These are phyloP conservation scores for Bacillus rossius DNA, from an alignment of 1,140 invertebrate species.

Conservation along the genomic window DNA sequence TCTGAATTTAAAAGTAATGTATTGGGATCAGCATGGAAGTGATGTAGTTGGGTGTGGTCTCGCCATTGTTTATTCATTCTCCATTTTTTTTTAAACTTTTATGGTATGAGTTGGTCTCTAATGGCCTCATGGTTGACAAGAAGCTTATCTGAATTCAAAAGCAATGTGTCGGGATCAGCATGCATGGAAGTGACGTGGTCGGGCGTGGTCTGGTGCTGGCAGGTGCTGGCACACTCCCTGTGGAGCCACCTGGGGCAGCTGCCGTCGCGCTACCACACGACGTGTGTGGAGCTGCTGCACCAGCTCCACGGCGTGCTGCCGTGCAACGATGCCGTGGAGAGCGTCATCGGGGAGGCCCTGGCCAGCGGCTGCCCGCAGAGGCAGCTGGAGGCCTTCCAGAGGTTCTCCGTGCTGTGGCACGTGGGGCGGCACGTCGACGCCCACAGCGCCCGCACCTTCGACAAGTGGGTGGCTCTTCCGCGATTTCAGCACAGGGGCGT, in stretches of 20 bases:
- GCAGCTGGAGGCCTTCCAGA: constrained; percentile 60
- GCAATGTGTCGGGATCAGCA: too few relatives aligned
- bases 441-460: constrained; percentile 49
- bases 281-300: constrained; percentile 61
- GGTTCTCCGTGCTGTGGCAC: constrained; percentile 76
- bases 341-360: constrained; percentile 56
- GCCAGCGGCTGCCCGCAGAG: constrained; percentile 45
- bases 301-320: constrained; percentile 64
- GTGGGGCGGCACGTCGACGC: constrained; percentile 60
- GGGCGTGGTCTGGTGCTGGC: constrained; percentile 19
- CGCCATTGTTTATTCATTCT: too few relatives aligned
- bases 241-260: constrained; percentile 60
- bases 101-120: too few relatives aligned
- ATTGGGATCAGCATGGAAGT: too few relatives aligned
- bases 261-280: constrained; percentile 52
- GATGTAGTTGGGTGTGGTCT: too few relatives aligned
- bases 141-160: too few relatives aligned
- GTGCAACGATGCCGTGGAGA: constrained; percentile 54
- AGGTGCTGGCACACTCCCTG: constrained; percentile 56
- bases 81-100: too few relatives aligned
- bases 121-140: too few relatives aligned
- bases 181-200: too few relatives aligned
- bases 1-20: too few relatives aligned
- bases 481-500: too few relatives aligned
- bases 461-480: constrained; percentile 39